Conservation (phyloP, 2,888 invertebrate genomes). For the Napeogenes inachia region DNA sequence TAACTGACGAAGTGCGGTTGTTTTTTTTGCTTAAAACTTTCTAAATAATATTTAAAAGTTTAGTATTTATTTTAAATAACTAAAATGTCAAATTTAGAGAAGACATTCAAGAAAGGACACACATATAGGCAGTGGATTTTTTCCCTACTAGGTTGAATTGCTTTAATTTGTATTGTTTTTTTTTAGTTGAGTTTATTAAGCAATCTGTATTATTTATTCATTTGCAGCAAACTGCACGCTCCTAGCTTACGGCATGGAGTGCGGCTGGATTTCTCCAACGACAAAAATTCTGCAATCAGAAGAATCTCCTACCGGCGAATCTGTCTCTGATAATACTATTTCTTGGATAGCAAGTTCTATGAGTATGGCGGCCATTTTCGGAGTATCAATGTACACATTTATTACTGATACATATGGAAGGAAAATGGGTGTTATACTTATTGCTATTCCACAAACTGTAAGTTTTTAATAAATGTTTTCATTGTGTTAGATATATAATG, state of each 20-base stretch:
- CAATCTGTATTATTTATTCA: neutral
- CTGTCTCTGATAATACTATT: conserved; percentile 46
- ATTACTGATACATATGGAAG: conserved; percentile 59
- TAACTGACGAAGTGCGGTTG: no score
- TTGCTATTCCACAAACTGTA: conserved; percentile 37
- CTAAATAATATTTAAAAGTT: neutral
- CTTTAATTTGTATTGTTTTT: conserved; percentile 1
- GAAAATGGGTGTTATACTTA: conserved; percentile 55
- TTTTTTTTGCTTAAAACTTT: no score
- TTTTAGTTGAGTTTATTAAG: neutral
- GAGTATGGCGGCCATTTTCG: conserved; percentile 50
- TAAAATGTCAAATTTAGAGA: conserved; percentile 4
- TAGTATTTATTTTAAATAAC: neutral
- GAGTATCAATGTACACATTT: conserved; percentile 58
- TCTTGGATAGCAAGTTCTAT: conserved; percentile 59
- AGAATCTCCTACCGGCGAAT: conserved; percentile 41
- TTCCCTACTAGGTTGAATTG: conserved; percentile 31
- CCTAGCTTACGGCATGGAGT: conserved; percentile 12
- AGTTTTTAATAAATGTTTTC: neutral
- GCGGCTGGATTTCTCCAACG: conserved; percentile 61
- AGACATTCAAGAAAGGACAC: conserved; percentile 21
- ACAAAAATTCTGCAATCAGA: conserved; percentile 48
- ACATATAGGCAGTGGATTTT: conserved; percentile 33
- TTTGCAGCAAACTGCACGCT: conserved; percentile 46
- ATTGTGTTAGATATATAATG: neutral